Evolutionary conservation across 2,797 vertebrate genomes (phyloP).

Genomic region (Chiloscyllium punctatum): DNA sequence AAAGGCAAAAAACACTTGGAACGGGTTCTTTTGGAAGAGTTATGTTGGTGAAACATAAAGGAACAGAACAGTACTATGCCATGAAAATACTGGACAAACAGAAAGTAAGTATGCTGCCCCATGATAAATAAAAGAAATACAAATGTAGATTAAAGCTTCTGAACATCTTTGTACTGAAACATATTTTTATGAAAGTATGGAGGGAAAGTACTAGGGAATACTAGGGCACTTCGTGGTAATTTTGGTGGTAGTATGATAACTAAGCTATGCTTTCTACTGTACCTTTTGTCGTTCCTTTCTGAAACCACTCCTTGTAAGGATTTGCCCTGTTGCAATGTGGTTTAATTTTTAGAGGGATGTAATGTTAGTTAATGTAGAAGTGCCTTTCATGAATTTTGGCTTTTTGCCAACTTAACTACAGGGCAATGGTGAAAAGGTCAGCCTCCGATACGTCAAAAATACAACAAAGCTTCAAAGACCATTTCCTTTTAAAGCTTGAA

Average conservation of each 20-base stretch:
- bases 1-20: constrained; percentile 93
- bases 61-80: constrained; percentile 90
- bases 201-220: too few relatives aligned
- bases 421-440: constrained; percentile 34
- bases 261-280: background rate
- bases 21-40: constrained; percentile 97
- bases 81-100: constrained; percentile 99
- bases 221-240: background rate
- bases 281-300: background rate
- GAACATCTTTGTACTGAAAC: too few relatives aligned
- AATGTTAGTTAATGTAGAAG: background rate
- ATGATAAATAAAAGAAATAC: background rate
- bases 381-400: background rate
- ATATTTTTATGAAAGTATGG: background rate
- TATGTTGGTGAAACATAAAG: constrained; percentile 96
- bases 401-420: constrained; percentile 1
- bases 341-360: background rate
- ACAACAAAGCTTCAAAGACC: constrained; percentile 28
- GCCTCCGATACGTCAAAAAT: constrained; percentile 18
- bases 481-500: constrained; percentile 28
- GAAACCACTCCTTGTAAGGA: background rate
- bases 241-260: background rate
- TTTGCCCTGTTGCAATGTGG: background rate
- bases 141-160: background rate
- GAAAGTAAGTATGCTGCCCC: constrained; percentile 67